Evolutionary conservation across 2,113 vertebrate species (phyloP).

Genomic region (Platycercus adscitus): DNA sequence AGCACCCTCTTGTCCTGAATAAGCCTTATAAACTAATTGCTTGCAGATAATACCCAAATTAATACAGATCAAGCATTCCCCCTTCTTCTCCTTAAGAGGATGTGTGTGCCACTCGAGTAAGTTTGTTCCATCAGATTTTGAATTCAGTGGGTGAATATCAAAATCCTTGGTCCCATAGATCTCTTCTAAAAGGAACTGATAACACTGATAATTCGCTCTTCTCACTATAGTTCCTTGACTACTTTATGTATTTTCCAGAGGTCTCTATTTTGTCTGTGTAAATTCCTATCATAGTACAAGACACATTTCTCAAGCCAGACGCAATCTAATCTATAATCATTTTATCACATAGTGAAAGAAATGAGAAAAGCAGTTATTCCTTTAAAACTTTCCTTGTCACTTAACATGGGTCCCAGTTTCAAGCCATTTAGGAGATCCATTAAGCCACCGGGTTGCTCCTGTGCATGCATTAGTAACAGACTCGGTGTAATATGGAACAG

Average conservation of each 20-base stretch:
- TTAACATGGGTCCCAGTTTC: constrained; percentile 44
- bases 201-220: not conserved
- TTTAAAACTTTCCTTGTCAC: constrained; percentile 6
- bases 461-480: constrained; percentile 53
- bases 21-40: not conserved
- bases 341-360: not conserved
- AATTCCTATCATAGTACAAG: not conserved
- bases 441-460: constrained; percentile 37
- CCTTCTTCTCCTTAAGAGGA: not conserved
- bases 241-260: not conserved
- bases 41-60: not conserved
- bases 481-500: not conserved
- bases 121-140: not conserved
- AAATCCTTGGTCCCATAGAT: not conserved
- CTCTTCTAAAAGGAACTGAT: not conserved
- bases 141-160: not conserved
- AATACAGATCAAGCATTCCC: not conserved
- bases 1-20: not conserved
- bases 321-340: not conserved
- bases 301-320: not conserved
- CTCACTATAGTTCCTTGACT: not conserved
- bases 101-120: not conserved
- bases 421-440: constrained; percentile 48
- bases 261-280: not conserved
- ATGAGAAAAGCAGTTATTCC: not conserved